Base-by-base conservation (phyloP, 2,113 vertebrate genomes). In the Baryphthengus martii region DNA sequence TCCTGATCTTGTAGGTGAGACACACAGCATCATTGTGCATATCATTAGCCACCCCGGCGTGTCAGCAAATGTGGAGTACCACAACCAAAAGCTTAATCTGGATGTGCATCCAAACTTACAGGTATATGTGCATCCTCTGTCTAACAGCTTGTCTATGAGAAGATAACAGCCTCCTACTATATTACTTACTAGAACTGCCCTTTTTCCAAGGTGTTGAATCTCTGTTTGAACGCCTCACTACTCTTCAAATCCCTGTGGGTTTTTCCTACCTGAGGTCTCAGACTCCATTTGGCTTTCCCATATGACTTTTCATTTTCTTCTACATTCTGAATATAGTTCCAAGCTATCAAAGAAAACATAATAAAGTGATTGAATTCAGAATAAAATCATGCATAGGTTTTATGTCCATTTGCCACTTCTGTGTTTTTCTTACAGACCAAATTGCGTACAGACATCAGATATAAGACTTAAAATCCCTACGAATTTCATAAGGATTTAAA, bases 111-210 rank as follows among this genome's bases (percentile, higher is more conserved):
- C 24, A 21, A 29, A 5, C 24, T 71, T 42, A 1, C 26, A 4
- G 0, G 0, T 15, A 2, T 4, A 2, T 6, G 28, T 31, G 9
- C 17, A 2, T 37, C 2, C 13, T 29, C 4, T 23, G 11, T 58
- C 10, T 53, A 17, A 56, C 0, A 23, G 37, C 13, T 50, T 8
- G 1, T 8, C 25, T 62, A 17, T 39, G 39, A 42, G 21, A 39
- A 3, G 13, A 28, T 3, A n/a, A 35, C n/a, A n/a, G 23, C 2
- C 24, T 39, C 4, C 7, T 28, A 11, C 29, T 52, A 1, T 25
- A 0, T 13, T 13, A 12, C 9, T 75, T 24, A 4, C 10, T 29
- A 12, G 23, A 78, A 6, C 5, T 31, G 23, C 5, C 62, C 10
- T 39, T 24, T 59, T 37, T 37, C 15, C 18, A 4, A 37, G 59